These are phyloP conservation scores for Pithys albifrons DNA, from an alignment of 2,113 vertebrate species.

Conservation along the genomic window DNA sequence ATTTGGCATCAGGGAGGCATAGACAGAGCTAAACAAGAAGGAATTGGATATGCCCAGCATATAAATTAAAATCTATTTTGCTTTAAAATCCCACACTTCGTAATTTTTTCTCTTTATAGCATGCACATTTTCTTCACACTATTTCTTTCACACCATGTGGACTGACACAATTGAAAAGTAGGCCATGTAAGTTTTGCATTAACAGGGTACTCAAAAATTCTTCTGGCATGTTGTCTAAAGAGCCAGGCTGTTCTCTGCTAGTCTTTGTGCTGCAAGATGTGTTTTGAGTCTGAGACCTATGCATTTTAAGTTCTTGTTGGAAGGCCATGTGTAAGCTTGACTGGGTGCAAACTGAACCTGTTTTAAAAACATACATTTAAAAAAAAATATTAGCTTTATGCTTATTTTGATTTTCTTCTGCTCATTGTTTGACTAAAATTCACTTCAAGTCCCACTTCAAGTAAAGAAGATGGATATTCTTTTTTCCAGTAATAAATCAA, in stretches of 20 bases:
- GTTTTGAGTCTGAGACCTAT: neutral
- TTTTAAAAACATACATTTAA: neutral
- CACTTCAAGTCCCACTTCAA: neutral
- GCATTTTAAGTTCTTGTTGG: neutral
- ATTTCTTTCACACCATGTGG: neutral
- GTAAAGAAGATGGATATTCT: neutral
- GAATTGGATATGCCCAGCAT: neutral
- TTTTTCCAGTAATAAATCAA: neutral
- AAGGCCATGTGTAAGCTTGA: neutral
- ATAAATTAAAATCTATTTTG: neutral
- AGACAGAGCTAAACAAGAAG: neutral
- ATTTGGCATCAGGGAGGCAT: neutral
- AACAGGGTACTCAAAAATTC: neutral
- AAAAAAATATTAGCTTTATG: neutral
- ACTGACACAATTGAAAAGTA: conserved; percentile 24
- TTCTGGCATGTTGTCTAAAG: neutral
- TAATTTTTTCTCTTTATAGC: neutral
- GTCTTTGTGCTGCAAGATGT: neutral
- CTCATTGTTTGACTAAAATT: neutral
- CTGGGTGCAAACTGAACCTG: neutral
- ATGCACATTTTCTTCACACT: neutral
- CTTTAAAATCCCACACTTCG: neutral
- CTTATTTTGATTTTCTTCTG: neutral
- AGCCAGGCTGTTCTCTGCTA: neutral
- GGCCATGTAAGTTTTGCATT: neutral